Evolutionary conservation across 1,140 invertebrate genomes (phyloP).

Genomic region (Bemisia tabaci): DNA sequence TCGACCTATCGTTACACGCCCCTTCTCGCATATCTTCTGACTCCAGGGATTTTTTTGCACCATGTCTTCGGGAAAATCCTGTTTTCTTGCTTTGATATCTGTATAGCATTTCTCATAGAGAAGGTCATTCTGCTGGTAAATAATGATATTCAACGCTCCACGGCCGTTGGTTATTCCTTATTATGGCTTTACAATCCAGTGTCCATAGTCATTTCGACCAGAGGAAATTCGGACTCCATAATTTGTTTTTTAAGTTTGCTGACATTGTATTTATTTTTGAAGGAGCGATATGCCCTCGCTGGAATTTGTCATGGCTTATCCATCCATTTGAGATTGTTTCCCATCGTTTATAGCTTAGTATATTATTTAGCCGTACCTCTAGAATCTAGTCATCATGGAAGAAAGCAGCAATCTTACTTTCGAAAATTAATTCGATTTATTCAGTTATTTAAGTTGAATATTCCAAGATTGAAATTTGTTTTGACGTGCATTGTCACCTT

Average conservation of each 20-base stretch:
- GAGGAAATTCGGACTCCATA: conserved; percentile 90
- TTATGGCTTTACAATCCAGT: conserved; percentile 94
- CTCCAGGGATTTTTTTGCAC: conserved; percentile 66
- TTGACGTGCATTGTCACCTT: too few species aligned
- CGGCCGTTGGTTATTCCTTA: conserved; percentile 40
- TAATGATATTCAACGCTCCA: conserved; percentile 24
- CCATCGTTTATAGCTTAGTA: conserved; percentile 72
- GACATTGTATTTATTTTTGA: conserved; percentile 46
- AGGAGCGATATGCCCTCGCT: conserved; percentile 40
- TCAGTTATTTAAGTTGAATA: too few species aligned
- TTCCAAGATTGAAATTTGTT: too few species aligned
- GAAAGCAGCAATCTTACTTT: too few species aligned
- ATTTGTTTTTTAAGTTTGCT: conserved; percentile 69
- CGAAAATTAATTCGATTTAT: too few species aligned
- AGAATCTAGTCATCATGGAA: too few species aligned
- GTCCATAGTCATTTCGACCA: conserved; percentile 75
- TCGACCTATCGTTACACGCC: conserved; percentile 94
- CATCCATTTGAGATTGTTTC: conserved; percentile 90
- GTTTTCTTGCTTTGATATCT: conserved; percentile 72
- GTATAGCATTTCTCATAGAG: conserved; percentile 41
- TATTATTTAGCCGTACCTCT: conserved; percentile 55
- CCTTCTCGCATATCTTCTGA: conserved; percentile 66
- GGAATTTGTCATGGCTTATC: conserved; percentile 72
- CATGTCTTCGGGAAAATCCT: conserved; percentile 79
- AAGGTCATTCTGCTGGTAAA: conserved; percentile 18